Percentiles rank a stretch among this genome's conserved stretches.
phyloP scores from a whole-genome alignment of 1,140 invertebrate genomes.

The Hyles vespertilio region DNA sequence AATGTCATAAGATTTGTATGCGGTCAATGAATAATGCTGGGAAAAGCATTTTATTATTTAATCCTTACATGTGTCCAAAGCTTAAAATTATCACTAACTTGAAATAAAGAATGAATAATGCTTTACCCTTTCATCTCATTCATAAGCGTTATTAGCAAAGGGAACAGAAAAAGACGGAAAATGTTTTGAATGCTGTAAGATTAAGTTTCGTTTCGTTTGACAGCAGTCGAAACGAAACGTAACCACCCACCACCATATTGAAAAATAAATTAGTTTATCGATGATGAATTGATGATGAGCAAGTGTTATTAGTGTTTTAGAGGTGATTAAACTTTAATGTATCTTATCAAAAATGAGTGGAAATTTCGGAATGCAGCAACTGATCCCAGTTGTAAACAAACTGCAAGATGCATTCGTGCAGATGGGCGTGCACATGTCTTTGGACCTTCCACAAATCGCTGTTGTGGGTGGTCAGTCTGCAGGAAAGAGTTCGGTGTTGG shows the following conservation, averaged over 20 bases:
- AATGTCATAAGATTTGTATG: background rate
- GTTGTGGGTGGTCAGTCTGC: slow-evolving; percentile 99
- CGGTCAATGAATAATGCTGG: too few relatives aligned
- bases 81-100: too few relatives aligned
- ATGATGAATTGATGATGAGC: slow-evolving; percentile 62
- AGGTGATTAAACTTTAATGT: slow-evolving; percentile 58
- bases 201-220: slow-evolving; percentile 3
- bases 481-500: slow-evolving; percentile 98
- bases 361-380: slow-evolving; percentile 95
- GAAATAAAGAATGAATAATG: too few relatives aligned
- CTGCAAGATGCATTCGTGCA: slow-evolving; percentile 99
- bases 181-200: background rate
- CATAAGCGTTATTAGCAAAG: background rate
- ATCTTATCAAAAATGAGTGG: slow-evolving; percentile 76
- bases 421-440: slow-evolving; percentile 95
- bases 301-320: slow-evolving; percentile 54
- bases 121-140: background rate
- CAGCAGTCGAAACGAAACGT: slow-evolving; percentile 40
- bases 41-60: too few relatives aligned
- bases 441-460: slow-evolving; percentile 98
- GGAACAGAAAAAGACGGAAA: background rate
- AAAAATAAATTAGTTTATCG: slow-evolving; percentile 70
- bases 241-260: slow-evolving; percentile 70
- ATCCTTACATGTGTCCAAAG: too few relatives aligned
- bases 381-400: slow-evolving; percentile 98